These are phyloP conservation scores for Acrocephalus scirpaceus DNA, from an alignment of 2,797 vertebrate species.

Conservation along the genomic window DNA sequence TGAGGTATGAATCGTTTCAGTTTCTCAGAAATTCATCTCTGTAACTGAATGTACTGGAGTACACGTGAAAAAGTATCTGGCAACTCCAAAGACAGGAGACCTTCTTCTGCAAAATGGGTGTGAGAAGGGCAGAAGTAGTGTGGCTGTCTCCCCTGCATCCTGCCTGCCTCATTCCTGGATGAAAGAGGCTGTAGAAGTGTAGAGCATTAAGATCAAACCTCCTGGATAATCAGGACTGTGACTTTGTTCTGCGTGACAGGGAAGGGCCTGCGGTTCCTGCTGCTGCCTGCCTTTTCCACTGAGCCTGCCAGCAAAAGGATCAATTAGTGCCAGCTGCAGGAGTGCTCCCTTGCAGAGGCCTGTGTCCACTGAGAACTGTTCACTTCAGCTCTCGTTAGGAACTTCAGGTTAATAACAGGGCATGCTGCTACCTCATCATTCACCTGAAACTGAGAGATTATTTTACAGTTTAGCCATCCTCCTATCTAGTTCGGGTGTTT, in stretches of 20 bases:
- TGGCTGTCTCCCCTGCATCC: neutral
- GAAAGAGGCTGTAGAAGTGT: neutral
- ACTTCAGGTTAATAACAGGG: slow-evolving; percentile 4
- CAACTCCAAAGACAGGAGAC: neutral
- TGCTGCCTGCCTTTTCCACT: neutral
- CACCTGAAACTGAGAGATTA: neutral
- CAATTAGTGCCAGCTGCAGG: slow-evolving; percentile 33
- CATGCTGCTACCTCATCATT: neutral
- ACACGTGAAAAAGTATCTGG: neutral
- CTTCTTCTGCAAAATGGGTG: neutral
- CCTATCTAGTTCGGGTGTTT: neutral
- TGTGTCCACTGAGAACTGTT: neutral
- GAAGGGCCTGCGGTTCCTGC: neutral
- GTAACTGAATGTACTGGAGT: neutral
- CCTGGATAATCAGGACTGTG: slow-evolving; percentile 22
- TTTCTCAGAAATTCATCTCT: neutral
- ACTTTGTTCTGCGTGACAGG: slow-evolving; percentile 34
- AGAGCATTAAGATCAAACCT: slow-evolving; percentile 41
- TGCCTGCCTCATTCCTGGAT: slow-evolving; percentile 12
- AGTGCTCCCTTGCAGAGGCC: neutral
- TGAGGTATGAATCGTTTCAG: neutral
- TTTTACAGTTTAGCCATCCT: neutral
- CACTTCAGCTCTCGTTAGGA: slow-evolving; percentile 1
- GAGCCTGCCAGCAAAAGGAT: slow-evolving; percentile 23
- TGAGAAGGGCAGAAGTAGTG: neutral